phyloP scores from a whole-genome alignment of 1,140 invertebrate genomes.

The Drosophila bocki region DNA sequence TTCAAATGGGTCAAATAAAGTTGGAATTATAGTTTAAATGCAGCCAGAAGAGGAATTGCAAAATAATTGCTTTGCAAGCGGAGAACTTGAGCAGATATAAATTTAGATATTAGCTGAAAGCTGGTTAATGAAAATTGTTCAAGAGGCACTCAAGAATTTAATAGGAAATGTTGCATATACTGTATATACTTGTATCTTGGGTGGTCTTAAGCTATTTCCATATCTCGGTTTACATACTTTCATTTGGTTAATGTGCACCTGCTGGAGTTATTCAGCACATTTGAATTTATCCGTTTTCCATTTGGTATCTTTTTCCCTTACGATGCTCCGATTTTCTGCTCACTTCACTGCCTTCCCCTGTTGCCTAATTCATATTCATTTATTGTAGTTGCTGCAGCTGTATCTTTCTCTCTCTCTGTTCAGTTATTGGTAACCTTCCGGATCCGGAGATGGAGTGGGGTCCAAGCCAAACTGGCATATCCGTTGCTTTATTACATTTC shows the following conservation, averaged over 20 bases:
- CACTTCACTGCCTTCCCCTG: slow-evolving; percentile 22
- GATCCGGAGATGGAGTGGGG: slow-evolving; percentile 21
- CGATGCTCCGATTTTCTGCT: neutral
- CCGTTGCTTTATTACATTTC: slow-evolving; percentile 83
- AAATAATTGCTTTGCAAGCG: neutral
- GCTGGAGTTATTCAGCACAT: slow-evolving; percentile 21
- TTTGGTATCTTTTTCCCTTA: slow-evolving; percentile 22
- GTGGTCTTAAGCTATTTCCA: neutral
- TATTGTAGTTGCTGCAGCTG: slow-evolving; percentile 67
- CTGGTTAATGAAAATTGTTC: neutral
- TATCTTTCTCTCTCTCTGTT: neutral
- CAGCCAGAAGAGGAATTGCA: neutral
- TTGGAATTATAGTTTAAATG: slow-evolving; percentile 3
- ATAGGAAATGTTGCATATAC: neutral
- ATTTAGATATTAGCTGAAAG: neutral
- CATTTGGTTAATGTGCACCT: neutral
- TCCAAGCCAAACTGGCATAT: slow-evolving; percentile 73
- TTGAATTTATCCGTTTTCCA: slow-evolving; percentile 20
- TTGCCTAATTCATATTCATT: slow-evolving; percentile 81
- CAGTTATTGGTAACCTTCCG: slow-evolving; percentile 18
- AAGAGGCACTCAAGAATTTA: neutral
- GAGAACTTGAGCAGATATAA: slow-evolving; percentile 1
- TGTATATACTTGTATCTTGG: too few relatives aligned
- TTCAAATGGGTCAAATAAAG: slow-evolving; percentile 21
- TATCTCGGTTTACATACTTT: neutral